Percentiles rank a stretch among this genome's conserved stretches.
phyloP scores from a whole-genome alignment of 2,797 vertebrate species.

The Thamnophis elegans region DNA sequence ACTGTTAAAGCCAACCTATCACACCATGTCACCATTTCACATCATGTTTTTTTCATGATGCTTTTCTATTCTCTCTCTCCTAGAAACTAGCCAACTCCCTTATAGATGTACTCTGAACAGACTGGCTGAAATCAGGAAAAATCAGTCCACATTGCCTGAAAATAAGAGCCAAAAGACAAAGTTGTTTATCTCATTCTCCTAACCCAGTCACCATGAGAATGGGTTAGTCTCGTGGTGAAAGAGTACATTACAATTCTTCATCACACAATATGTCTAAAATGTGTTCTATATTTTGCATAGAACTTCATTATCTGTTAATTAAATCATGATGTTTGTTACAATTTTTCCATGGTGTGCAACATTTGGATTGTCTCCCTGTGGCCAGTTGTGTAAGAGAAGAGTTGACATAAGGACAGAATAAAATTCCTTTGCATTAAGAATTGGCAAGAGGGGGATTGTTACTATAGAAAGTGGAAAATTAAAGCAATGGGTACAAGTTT shows the following conservation, averaged over 20 bases:
- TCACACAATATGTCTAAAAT: background rate
- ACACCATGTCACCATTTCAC: background rate
- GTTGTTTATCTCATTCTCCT: background rate
- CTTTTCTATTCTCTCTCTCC: background rate
- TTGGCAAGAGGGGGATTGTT: slow-evolving; percentile 52
- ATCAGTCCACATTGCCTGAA: background rate
- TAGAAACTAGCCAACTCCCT: background rate
- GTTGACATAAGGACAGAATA: slow-evolving; percentile 52
- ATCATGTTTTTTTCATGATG: background rate
- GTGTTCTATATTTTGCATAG: slow-evolving; percentile 41
- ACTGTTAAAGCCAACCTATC: background rate
- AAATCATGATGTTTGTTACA: slow-evolving; percentile 41
- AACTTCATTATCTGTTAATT: slow-evolving; percentile 46
- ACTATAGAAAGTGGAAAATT: slow-evolving; percentile 59
- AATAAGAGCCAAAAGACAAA: background rate
- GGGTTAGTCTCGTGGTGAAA: too few species aligned
- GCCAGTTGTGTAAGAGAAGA: slow-evolving; percentile 57
- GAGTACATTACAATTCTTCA: background rate
- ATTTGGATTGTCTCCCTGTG: slow-evolving; percentile 36
- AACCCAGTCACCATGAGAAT: background rate
- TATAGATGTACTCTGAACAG: background rate
- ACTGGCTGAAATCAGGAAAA: background rate
- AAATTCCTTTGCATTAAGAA: slow-evolving; percentile 52
- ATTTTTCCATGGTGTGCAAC: slow-evolving; percentile 39
- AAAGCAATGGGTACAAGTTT: slow-evolving; percentile 42